Percentiles rank a stretch among this genome's conserved stretches.
These are phyloP conservation scores for Chymomyza caudatula DNA, from an alignment of 2,888 invertebrate genomes.

Conservation along the genomic window DNA sequence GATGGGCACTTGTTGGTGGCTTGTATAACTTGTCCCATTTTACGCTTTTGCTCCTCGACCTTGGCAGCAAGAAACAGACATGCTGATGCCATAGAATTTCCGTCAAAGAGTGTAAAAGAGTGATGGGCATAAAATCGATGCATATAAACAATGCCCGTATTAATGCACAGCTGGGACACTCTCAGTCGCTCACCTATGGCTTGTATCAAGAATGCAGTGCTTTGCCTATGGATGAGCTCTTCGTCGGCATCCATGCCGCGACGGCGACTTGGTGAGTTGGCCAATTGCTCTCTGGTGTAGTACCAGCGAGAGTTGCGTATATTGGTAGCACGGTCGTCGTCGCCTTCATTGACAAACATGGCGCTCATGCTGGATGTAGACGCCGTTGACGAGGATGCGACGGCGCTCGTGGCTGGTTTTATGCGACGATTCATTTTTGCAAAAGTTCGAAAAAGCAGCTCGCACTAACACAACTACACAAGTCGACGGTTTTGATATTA, in stretches of 20 bases:
- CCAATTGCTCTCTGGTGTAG: constrained; percentile 94
- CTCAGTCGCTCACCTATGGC: constrained; percentile 98
- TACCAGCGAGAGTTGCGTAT: constrained; percentile 83
- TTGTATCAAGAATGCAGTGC: constrained; percentile 98
- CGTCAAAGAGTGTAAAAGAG: constrained; percentile 96
- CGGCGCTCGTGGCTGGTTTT: constrained; percentile 40
- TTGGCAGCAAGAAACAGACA: constrained; percentile 98
- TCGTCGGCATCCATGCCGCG: constrained; percentile 95
- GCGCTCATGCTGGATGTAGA: constrained; percentile 6
- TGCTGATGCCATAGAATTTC: constrained; percentile 95
- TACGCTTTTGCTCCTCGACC: constrained; percentile 98
- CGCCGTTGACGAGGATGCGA: too few species aligned
- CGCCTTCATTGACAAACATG: constrained; percentile 4
- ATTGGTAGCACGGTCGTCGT: constrained; percentile 10
- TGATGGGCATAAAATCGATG: constrained; percentile 99
- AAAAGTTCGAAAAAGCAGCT: not conserved
- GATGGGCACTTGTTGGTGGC: constrained; percentile 93
- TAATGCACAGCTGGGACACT: constrained; percentile 98
- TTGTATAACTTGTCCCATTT: constrained; percentile 97
- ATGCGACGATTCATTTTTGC: constrained; percentile 53
- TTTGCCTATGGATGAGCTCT: constrained; percentile 96
- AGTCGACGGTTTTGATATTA: not conserved
- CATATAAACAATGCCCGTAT: constrained; percentile 99
- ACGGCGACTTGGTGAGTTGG: constrained; percentile 93
- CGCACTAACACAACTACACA: constrained; percentile 15